Evolutionary conservation across 2,113 vertebrate genomes (phyloP).

Genomic region (Syngnathus typhle): DNA sequence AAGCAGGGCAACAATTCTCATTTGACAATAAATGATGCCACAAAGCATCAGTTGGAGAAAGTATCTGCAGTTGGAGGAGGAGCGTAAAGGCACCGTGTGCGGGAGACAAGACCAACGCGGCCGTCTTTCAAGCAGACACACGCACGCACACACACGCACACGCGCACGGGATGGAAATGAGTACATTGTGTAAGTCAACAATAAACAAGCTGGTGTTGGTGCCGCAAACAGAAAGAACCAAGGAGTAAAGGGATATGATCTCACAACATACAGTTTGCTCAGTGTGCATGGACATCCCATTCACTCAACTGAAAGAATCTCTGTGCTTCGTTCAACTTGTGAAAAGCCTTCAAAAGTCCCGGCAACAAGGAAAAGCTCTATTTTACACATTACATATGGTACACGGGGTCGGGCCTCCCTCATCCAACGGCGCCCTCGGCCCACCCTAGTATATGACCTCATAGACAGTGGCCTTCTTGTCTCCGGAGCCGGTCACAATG

Average conservation of each 20-base stretch:
- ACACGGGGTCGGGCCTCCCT: conserved; percentile 25
- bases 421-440: not conserved
- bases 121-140: not conserved
- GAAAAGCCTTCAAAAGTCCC: conserved; percentile 1
- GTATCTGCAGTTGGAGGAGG: no score
- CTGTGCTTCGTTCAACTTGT: conserved; percentile 42
- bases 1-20: no score
- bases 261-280: conserved; percentile 5
- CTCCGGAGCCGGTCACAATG: conserved; percentile 93
- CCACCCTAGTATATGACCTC: conserved; percentile 90
- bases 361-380: conserved; percentile 30
- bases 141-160: not conserved
- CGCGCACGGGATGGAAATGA: not conserved
- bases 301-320: conserved; percentile 25
- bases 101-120: not conserved
- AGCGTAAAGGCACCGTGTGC: no score
- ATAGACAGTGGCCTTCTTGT: conserved; percentile 97
- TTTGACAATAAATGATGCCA: no score
- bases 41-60: no score
- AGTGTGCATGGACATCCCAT: conserved; percentile 35
- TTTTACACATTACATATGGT: conserved; percentile 40
- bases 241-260: not conserved
- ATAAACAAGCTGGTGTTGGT: not conserved
- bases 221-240: conserved; percentile 1
- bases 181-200: conserved; percentile 4